A percentile compares a stretch with the other conserved stretches of the same genome.
Evolutionary conservation across 2,113 vertebrate genomes (phyloP).

Genomic region (Cebidichthys violaceus): DNA sequence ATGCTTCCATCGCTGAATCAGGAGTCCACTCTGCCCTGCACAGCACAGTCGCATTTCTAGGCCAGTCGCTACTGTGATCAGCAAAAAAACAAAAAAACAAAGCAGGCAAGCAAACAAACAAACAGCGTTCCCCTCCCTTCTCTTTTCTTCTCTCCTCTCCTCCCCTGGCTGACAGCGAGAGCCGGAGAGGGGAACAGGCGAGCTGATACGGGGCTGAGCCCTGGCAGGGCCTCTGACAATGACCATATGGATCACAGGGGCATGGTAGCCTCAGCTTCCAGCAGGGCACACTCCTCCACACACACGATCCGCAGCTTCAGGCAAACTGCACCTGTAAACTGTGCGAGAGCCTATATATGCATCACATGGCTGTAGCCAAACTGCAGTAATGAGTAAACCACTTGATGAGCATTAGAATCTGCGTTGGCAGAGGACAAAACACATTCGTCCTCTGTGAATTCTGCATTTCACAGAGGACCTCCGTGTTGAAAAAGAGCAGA

Average conservation of each 20-base stretch:
- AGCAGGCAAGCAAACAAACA: constrained; percentile 73
- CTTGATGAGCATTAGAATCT: constrained; percentile 41
- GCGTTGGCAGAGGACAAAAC: constrained; percentile 1
- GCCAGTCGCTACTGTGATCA: constrained; percentile 75
- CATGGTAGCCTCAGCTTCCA: constrained; percentile 57
- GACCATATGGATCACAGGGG: constrained; percentile 79
- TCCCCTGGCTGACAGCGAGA: constrained; percentile 54
- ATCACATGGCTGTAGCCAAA: constrained; percentile 17
- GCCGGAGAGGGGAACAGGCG: constrained; percentile 52
- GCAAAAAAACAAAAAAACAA: constrained; percentile 75
- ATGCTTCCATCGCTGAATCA: constrained; percentile 75
- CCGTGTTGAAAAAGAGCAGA: constrained; percentile 36
- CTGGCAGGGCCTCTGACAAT: constrained; percentile 76
- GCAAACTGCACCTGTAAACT: constrained; percentile 54
- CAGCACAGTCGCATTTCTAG: constrained; percentile 69
- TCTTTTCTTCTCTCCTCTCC: constrained; percentile 46
- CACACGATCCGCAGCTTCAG: constrained; percentile 43
- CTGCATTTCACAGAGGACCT: constrained; percentile 33
- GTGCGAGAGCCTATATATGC: constrained; percentile 26
- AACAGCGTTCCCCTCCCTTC: constrained; percentile 54
- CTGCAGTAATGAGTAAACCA: constrained; percentile 34
- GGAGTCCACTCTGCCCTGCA: constrained; percentile 59
- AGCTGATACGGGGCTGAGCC: constrained; percentile 66
- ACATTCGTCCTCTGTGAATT: constrained; percentile 13
- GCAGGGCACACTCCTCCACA: constrained; percentile 56